Evolutionary conservation across 1,140 invertebrate species (phyloP).

Genomic region (Lanistes nyassanus): DNA sequence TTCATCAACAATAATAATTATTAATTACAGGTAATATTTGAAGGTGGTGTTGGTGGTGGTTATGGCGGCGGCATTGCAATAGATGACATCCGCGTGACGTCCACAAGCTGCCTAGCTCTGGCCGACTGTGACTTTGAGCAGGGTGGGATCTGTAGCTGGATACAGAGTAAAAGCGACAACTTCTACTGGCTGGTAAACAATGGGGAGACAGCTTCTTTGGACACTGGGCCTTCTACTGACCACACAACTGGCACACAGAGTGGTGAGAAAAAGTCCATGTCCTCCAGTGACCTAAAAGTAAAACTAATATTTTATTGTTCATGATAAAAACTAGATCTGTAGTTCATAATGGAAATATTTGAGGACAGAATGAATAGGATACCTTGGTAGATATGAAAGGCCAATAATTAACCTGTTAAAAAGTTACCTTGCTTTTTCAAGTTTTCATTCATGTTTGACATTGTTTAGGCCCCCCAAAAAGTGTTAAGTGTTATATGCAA

Average conservation of each 20-base stretch:
- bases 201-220: slow-evolving; percentile 36
- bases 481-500: too few species aligned
- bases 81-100: slow-evolving; percentile 52
- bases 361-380: background rate
- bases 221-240: slow-evolving; percentile 54
- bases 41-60: slow-evolving; percentile 40
- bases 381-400: too few species aligned
- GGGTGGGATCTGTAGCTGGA: slow-evolving; percentile 56
- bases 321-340: background rate
- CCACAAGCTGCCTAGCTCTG: slow-evolving; percentile 35
- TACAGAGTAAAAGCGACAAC: slow-evolving; percentile 34
- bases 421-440: too few species aligned
- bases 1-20: too few species aligned
- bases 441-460: too few species aligned
- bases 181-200: slow-evolving; percentile 51
- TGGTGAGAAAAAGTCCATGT: slow-evolving; percentile 31
- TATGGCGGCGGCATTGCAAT: slow-evolving; percentile 57
- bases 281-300: slow-evolving; percentile 13
- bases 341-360: background rate
- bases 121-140: slow-evolving; percentile 61
- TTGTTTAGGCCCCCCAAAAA: too few species aligned
- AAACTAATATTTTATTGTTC: slow-evolving; percentile 32
- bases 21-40: slow-evolving; percentile 43
- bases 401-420: background rate
- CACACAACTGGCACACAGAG: slow-evolving; percentile 52